Evolutionary conservation across 2,888 invertebrate genomes (phyloP).

Genomic region (Orchestes rusci): DNA sequence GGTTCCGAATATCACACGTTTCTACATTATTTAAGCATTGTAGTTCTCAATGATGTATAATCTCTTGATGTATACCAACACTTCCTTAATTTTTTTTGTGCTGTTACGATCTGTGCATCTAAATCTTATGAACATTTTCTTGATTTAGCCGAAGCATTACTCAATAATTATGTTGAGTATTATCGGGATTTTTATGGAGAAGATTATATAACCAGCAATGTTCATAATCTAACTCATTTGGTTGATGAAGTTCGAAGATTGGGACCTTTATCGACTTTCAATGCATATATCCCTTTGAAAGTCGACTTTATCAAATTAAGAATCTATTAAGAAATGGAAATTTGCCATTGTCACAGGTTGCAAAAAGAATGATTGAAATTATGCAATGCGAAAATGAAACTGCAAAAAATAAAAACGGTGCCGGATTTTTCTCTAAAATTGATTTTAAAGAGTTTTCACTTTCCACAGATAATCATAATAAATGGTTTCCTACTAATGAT

Average conservation of each 20-base stretch:
- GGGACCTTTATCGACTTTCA: slow-evolving; percentile 1
- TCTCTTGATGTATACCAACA: slow-evolving; percentile 17
- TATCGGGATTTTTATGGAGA: slow-evolving; percentile 24
- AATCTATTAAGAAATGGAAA: slow-evolving; percentile 5
- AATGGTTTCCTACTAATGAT: slow-evolving; percentile 27
- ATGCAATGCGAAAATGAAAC: too few relatives aligned
- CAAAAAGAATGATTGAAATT: slow-evolving; percentile 26
- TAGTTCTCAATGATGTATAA: slow-evolving; percentile 7
- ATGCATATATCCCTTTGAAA: slow-evolving; percentile 12
- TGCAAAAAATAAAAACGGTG: too few relatives aligned
- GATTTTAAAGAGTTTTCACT: too few relatives aligned
- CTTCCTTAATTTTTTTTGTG: slow-evolving; percentile 18
- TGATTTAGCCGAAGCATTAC: not conserved
- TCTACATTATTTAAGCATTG: slow-evolving; percentile 7
- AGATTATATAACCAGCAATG: slow-evolving; percentile 35
- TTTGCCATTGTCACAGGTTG: slow-evolving; percentile 25
- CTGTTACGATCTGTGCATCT: slow-evolving; percentile 12
- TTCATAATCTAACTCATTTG: slow-evolving; percentile 37
- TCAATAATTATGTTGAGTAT: not conserved
- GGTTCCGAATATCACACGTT: slow-evolving; percentile 6
- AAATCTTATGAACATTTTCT: slow-evolving; percentile 1
- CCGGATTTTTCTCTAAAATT: too few relatives aligned
- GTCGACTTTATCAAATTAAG: slow-evolving; percentile 5
- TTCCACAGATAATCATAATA: too few relatives aligned
- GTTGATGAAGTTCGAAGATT: slow-evolving; percentile 31